Conservation (phyloP, 2,113 vertebrate species). For the Bos javanicus region DNA sequence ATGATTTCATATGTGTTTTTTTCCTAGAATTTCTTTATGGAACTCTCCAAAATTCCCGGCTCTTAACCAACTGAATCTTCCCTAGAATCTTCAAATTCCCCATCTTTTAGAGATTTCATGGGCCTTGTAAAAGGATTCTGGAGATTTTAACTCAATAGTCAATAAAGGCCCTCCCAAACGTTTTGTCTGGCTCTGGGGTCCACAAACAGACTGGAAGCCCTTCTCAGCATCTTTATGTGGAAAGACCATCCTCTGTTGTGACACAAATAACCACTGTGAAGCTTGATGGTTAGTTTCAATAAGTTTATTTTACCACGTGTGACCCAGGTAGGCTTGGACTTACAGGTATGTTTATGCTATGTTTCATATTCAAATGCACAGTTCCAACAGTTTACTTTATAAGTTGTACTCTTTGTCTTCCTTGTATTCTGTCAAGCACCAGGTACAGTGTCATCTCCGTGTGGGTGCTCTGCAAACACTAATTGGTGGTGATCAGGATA, state of each 20-base stretch:
- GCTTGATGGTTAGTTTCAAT: not conserved
- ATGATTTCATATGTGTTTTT: not conserved
- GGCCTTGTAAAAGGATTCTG: not conserved
- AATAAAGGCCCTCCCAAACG: not conserved
- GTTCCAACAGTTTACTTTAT: constrained; percentile 26
- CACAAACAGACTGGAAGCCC: not conserved
- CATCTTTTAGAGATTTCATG: not conserved
- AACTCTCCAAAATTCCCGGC: not conserved
- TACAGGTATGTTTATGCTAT: constrained; percentile 55
- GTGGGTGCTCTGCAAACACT: constrained; percentile 54
- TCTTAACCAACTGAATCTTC: not conserved
- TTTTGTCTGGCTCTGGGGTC: not conserved
- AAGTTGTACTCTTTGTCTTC: constrained; percentile 45
- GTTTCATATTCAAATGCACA: constrained; percentile 63
- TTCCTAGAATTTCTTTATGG: not conserved
- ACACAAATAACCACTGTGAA: not conserved
- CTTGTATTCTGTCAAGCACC: not conserved
- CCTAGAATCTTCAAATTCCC: not conserved
- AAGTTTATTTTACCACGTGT: not conserved
- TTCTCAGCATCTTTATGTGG: not conserved
- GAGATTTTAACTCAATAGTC: not conserved
- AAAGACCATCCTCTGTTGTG: not conserved
- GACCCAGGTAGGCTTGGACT: not conserved
- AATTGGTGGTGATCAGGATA: constrained; percentile 53
- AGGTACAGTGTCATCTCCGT: constrained; percentile 30